Base-by-base conservation (phyloP, 2,888 invertebrate species). In the Barypeithes pellucidus region DNA sequence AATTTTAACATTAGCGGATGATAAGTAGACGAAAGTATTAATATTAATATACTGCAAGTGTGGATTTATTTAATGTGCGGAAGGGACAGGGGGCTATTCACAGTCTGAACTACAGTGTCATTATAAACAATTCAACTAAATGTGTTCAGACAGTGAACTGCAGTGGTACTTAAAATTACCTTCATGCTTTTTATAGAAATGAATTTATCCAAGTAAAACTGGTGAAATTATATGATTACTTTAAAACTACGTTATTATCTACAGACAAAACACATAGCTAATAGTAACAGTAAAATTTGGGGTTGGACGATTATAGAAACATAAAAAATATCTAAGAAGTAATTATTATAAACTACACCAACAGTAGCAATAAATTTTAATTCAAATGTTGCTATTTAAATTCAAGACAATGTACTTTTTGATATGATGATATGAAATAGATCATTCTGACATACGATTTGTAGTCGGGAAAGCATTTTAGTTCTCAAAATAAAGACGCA, bases 211-310 rank as follows among this genome's bases (percentile, higher is more conserved):
- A 33, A 33, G 12, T 57, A 57, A 16, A 11, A 33, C 16, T 33
- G 33, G 16, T 16, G 54, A 57, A 57, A 33, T 29, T 36, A 57
- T 57, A 57, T 57, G 33, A 36, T 57, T 57, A 14, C 18, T 57
- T 57, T 33, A 16, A 57, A 57, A 57, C 33, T 36, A 57, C 54
- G 4, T 18, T 57, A 33, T 33, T 57, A 57, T 16, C 62, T 69
- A 69, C 67, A 67, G 69, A 69, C 69, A 69, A 69, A 69, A 69
- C 69, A 69, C 69, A 69, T 69, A 69, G 69, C 69, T 69, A 69
- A 69, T 69, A 69, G 69, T 69, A 29, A 39, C 39, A 45, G 39
- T 29, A 43, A 29, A 33, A 0, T 7, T 57, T 33, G 33, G 54
- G 54, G 9, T 29, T 29, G 52, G 52, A 29, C 52, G 11, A 33